Base-by-base conservation (phyloP, 2,113 vertebrate genomes). In the Stomatorhinus ivindoensis region DNA sequence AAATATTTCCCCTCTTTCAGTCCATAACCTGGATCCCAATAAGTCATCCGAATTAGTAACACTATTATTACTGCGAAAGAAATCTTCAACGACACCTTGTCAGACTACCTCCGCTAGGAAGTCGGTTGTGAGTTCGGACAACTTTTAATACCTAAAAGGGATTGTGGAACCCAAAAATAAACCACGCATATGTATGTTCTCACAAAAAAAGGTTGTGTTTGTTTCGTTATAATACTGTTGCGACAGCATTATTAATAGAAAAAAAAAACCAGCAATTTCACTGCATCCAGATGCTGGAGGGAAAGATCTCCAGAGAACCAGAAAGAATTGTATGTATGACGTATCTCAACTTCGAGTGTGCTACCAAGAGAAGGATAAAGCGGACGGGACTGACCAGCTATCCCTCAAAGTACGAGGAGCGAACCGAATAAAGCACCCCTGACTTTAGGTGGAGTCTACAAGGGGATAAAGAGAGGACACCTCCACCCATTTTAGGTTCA, bases 371-470 rank as follows among this genome's bases (percentile, higher is more conserved):
- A 87, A 94, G 92, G 92, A 95, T 94, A 94, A 94, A 93, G 93
- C 91, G 94, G 94, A 94, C 93, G 91, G 94, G 92, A 91, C 89
- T 44, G 89, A 87, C 39, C 27, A 88, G 91, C 94, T 93, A 92
- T 93, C 95, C 94, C 93, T 92, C 91, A 86, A 90, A 69, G 90
- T 91, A 69, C 91, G 89, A 92, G 90, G 93, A 90, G 92, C 94
- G 94, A 95, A 95, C 87, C 85, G 93, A 91, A 95, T 95, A 94
- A 93, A 94, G 93, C 94, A 92, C 91, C 83, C 86, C 21, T n/a
- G 35, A 88, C 84, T 76, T 87, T 21, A 48, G 85, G 89, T 89
- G 65, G 76, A 69, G n/a, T 94, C 93, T 93, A 69, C 55, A 86
- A n/a, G 61, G 80, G 39, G 55, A 84, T 15, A 0, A 58, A 46